Evolutionary conservation across 2,113 vertebrate genomes (phyloP), one percentile per base, ranked within the genome.

Genomic region (Phyllopteryx taeniolatus): DNA sequence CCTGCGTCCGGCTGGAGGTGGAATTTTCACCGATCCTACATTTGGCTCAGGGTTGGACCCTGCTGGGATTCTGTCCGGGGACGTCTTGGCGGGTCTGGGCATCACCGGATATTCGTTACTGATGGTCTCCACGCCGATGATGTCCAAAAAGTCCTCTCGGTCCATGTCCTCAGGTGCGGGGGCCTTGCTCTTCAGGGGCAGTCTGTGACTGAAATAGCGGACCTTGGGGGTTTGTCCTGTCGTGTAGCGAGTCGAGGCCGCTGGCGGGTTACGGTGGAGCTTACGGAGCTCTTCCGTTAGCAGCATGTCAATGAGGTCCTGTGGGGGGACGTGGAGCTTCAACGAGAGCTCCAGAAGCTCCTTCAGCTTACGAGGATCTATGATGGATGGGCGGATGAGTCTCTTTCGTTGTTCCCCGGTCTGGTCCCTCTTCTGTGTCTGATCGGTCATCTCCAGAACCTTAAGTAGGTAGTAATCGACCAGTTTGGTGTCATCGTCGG

Each of bases 281-380:
- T 94, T 96, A 64, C 92, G 91, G 76, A 94, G 93, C 77, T 98
- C 96, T 69, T 94, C 94, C 44, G 92, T 94, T 82, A 94, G 96
- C 78, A 98, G 82, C 95, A 97, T 97, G 53, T 98, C 95, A 70
- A 98, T 94, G 60, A 99, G 92, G 79, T 98, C 96, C 88, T 98
- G 96, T 0, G 97, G 98, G 9, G 96, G 96, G 63, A 99, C 96
- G 89, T 98, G 98, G 80, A 98, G 93, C 91, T 95, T 98, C 82
- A 95, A 92, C 35, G 98, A 99, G 68, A 98, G 93, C 86, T 97
- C 94, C 83, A 98, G 94, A 79, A 99, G 72, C 84, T 97, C 94
- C 83, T 94, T 96, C 79, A 98, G 86, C 1, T 93, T 92, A 72
- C 94, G 92, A 39, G 96, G 94, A 75, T 98, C 94, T 0, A 98